Conservation (phyloP, 2,888 invertebrate genomes). For the Eucriotettix oculatus region DNA sequence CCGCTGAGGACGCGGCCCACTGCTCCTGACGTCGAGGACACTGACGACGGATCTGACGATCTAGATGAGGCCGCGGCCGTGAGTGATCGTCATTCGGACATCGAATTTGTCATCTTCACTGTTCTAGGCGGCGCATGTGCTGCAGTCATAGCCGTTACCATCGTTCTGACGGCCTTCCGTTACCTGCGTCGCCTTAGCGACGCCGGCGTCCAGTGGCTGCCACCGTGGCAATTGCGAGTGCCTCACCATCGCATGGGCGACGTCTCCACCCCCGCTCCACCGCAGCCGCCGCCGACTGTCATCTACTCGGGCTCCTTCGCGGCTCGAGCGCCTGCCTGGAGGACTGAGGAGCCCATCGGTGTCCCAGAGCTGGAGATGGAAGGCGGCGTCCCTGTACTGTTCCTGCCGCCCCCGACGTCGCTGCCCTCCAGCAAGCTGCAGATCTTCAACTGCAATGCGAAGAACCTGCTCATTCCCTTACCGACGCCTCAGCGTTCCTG, state of each 20-base stretch:
- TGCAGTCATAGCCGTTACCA: slow-evolving; percentile 14
- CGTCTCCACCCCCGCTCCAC: neutral
- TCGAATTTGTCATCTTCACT: slow-evolving; percentile 18
- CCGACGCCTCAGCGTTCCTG: neutral
- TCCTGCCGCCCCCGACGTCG: neutral
- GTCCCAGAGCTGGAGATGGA: no score
- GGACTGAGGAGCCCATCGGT: no score
- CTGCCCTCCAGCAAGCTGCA: neutral
- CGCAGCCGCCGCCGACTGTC: slow-evolving; percentile 16
- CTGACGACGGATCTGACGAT: slow-evolving; percentile 4
- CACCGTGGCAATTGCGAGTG: slow-evolving; percentile 4
- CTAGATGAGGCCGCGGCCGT: neutral
- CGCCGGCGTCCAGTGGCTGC: neutral
- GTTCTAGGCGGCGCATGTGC: slow-evolving; percentile 17
- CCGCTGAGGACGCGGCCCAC: slow-evolving; percentile 2
- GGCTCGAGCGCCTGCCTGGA: neutral
- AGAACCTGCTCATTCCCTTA: neutral
- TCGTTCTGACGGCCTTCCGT: slow-evolving; percentile 11
- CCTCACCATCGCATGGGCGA: slow-evolving; percentile 9
- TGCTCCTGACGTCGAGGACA: slow-evolving; percentile 11
- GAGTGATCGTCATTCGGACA: slow-evolving; percentile 7
- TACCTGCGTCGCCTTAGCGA: neutral
- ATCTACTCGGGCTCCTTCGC: slow-evolving; percentile 19
- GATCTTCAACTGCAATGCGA: neutral
- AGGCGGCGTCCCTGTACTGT: slow-evolving; percentile 4